Percentiles rank a stretch among this genome's conserved stretches.
Evolutionary conservation across 2,888 invertebrate species (phyloP).

Genomic region (Allophyes oxyacanthae): DNA sequence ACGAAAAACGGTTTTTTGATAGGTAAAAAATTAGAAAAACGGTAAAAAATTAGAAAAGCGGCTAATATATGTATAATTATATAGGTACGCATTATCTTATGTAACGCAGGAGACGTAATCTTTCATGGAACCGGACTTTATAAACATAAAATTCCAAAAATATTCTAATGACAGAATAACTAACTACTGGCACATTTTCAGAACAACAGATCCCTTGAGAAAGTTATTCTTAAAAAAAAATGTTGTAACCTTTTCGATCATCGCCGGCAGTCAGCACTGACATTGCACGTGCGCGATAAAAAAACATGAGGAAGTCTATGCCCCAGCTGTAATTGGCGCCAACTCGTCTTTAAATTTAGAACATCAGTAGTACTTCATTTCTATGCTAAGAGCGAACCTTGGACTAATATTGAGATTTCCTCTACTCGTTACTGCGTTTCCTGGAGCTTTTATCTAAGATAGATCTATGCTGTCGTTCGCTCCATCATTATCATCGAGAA

Average conservation of each 20-base stretch:
- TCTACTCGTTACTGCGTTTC: background rate
- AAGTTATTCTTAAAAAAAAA: conserved; percentile 10
- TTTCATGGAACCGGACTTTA: too few relatives aligned
- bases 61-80: too few relatives aligned
- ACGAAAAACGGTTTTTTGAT: too few relatives aligned
- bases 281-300: conserved; percentile 35
- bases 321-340: conserved; percentile 34
- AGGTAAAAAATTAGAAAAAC: too few relatives aligned
- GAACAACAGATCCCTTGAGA: conserved; percentile 4
- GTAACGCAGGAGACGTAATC: too few relatives aligned
- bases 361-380: conserved; percentile 17
- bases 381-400: conserved; percentile 19
- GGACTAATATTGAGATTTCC: conserved; percentile 5
- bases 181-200: background rate
- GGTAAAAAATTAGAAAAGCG: too few relatives aligned
- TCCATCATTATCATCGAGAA: too few relatives aligned
- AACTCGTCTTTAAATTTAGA: conserved; percentile 42
- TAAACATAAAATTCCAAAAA: conserved; percentile 7
- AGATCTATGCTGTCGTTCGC: too few relatives aligned
- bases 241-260: conserved; percentile 38
- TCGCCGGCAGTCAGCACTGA: conserved; percentile 7
- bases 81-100: too few relatives aligned
- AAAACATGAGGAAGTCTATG: conserved; percentile 48
- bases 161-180: background rate
- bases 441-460: background rate